Evolutionary conservation across 2,797 vertebrate species (phyloP), one percentile per base, ranked within the genome.

Genomic region (Gila robusta): DNA sequence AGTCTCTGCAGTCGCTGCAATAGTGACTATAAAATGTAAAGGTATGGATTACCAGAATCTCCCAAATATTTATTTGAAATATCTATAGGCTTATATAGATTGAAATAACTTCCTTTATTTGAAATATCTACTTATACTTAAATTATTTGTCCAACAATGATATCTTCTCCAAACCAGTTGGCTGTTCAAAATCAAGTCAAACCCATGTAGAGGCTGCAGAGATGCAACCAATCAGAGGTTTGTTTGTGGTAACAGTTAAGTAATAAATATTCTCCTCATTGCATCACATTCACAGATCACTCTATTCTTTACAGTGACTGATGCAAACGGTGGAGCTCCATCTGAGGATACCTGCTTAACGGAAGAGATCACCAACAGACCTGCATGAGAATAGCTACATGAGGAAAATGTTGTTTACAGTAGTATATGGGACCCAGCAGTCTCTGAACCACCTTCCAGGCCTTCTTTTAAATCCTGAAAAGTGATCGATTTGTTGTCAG

Each of bases 21-120:
- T 94, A 79, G 90, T n/a, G 2, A 93, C 89, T 84, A n/a, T 91
- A 70, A 95, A 93, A 81, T 1, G 91, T 5, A 94, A 49, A 94
- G 92, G 94, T 95, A 90, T 92, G 86, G 26, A 70, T 2, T 0
- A 41, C n/a, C 21, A 71, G 10, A 37, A 62, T 23, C 62, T 9
- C 17, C 0, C 9, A 6, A 28, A 54, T 44, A 26, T 19, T 28
- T 32, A 21, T 72, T 71, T 32, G 32, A 7, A 71, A 54, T 71
- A 35, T 6, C 23, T 17, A 7, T 59, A 16, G 14, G 1, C 35
- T 35, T 35, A 4, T 35, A 35, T 35, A 35, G 35, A 35, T 35
- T 35, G 35, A 35, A 4, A 35, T 35, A 35, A 4, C 35, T 35
- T 35, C 35, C 35, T 19, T 28, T 32, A 21, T 72, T 71, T 32